Base-by-base conservation (phyloP, 2,797 vertebrate genomes). In the Peromyscus eremicus region DNA sequence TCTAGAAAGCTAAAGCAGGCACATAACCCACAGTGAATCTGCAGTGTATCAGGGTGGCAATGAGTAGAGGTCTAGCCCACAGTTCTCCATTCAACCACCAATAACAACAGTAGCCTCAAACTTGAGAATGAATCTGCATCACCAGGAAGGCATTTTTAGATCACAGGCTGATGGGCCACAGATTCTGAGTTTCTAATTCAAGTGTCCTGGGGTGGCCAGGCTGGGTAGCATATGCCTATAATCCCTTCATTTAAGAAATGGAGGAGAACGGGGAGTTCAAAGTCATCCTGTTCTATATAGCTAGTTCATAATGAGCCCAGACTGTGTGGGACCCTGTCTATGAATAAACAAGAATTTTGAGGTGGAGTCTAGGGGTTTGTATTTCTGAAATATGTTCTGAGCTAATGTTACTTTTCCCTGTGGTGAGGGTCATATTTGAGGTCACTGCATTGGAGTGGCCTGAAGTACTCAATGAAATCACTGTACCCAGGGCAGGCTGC, bases 391-490 rank as follows among this genome's bases (percentile, higher is more conserved):
- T 55, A 68, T n/a, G 32, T 80, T 19, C 70, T 43, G n/a, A 76
- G 5, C 73, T 80, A 40, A 57, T 55, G 37, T 9, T 62, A 6
- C 40, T 60, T 73, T 27, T 49, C 80, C 27, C 27, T 25, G 25
- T 12, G 76, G 4, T 29, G n/a, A 68, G 37, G 32, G 64, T 52
- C 62, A 46, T 25, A 80, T 77, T 57, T 75, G 64, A 91, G 29
- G 85, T 23, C 16, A 19, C 0, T 49, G 9, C 6, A 49, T n/a
- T 91, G 29, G 5, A 40, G 40, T 66, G 68, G 49, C 9, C 62
- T 71, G 27, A 94, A 88, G 71, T 76, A 25, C 37, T 71, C 52
- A 86, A 60, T 21, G 60, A 88, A 96, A 84, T 85, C 68, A 40
- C 10, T 27, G 0, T 37, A 2, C 12, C 27, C 2, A 29, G 25